Percentiles rank a stretch among this genome's conserved stretches.
phyloP scores from a whole-genome alignment of 2,113 vertebrate genomes.

The Notiomystis cincta region DNA sequence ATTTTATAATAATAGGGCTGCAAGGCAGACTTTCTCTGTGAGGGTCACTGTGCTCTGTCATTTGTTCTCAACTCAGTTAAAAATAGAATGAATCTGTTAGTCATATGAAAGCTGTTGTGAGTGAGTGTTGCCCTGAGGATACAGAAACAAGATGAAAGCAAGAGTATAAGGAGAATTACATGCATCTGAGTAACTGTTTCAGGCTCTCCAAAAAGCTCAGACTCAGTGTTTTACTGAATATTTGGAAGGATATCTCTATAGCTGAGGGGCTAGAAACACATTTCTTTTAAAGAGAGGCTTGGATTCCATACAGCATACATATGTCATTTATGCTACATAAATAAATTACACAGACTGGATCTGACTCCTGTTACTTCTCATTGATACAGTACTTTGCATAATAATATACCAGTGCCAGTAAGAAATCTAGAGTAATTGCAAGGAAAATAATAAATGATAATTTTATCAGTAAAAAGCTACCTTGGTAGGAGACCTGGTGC shows the following conservation, averaged over 20 bases:
- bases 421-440: background rate
- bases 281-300: background rate
- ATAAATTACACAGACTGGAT: background rate
- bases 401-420: background rate
- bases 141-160: slow-evolving; percentile 14
- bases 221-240: background rate
- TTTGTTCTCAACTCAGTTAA: slow-evolving; percentile 4
- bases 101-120: background rate
- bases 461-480: slow-evolving; percentile 65
- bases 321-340: background rate
- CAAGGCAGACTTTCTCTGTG: background rate
- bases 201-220: background rate
- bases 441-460: background rate
- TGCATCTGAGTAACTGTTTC: background rate
- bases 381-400: background rate
- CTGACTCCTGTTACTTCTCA: background rate
- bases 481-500: slow-evolving; percentile 81
- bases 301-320: background rate
- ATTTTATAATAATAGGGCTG: background rate
- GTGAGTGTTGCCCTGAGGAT: background rate
- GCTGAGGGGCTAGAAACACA: background rate
- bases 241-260: background rate
- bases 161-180: background rate
- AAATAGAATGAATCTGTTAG: slow-evolving; percentile 16
- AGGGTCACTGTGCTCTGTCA: background rate